Base-by-base conservation (phyloP, 2,797 vertebrate genomes). In the Telmatherina bonti region DNA sequence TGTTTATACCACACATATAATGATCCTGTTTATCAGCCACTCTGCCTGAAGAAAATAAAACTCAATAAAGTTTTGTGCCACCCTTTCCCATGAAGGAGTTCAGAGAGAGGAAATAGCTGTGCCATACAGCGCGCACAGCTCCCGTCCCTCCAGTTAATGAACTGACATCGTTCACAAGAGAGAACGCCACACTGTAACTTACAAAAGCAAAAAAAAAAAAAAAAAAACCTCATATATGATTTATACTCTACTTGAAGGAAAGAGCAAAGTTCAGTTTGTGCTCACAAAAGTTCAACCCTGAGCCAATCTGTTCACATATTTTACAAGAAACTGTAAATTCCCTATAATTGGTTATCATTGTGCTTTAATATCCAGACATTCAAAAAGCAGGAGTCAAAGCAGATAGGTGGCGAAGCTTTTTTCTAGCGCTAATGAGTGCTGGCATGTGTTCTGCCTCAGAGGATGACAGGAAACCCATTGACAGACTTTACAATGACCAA, bases 401-500 rank as follows among this genome's bases (percentile, higher is more conserved):
- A 52, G 55, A 67, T 29, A 67, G 54, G 31, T 73, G 61, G 35
- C 49, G 43, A 76, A 60, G 26, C 52, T 70, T 24, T 53, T 74
- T 74, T 26, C 52, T 51, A 62, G 74, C 59, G 75, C 79, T 80
- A 83, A 87, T 78, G 67, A 80, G 76, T 35, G 49, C 76, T 68
- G 64, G 67, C 81, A 67, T 79, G 66, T 81, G 81, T 85, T 83
- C 62, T 68, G 78, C 84, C 73, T 84, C 12, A 8, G 69, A 75
- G 78, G 64, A 71, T 57, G 69, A 78, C 64, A 78, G 52, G 43
- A 79, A 80, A 70, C 51, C 74, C 65, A 59, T 41, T 62, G 77
- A 71, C 45, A 67, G 62, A 77, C 69, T 84, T 81, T 69, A 73
- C 79, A 81, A 68, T 74, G 62, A 82, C 67, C 76, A 85, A 85